Base-by-base conservation (phyloP, 2,113 vertebrate genomes). In the Nothobranchius furzeri region DNA sequence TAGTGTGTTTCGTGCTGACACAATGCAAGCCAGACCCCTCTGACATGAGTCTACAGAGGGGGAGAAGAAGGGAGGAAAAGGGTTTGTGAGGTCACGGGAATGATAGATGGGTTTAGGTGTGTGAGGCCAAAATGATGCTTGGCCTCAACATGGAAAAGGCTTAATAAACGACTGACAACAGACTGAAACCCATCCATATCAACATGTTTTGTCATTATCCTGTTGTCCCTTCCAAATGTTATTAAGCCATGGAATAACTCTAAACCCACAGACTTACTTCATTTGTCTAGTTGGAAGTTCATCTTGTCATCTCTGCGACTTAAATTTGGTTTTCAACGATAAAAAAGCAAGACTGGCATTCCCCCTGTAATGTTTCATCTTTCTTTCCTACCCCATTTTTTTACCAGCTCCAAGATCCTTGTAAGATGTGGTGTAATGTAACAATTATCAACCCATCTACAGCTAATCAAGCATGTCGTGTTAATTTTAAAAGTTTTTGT, bases 391-490 rank as follows among this genome's bases (percentile, higher is more conserved):
- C 15, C 30, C 35, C 52, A 24, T 40, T 35, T 74, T 74, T 82
- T 83, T 52, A 82, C 65, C 68, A 25, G 24, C 12, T 73, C 65
- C 46, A 69, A 76, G 70, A 79, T 70, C 68, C 52, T 68, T 74
- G 78, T 58, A 75, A 65, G 56, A 72, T 68, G 83, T 85, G 79
- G 36, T 83, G 86, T 90, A 88, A 92, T 89, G 82, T 81, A 36
- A 68, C 84, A 91, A 86, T 91, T 89, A 89, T 84, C 79, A 84
- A 62, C 75, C 78, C 71, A 78, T 90, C 82, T 76, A 70, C 54
- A 43, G 73, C 79, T 85, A 91, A 92, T 91, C 89, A 87, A 80
- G 84, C 73, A 74, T 79, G 60, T 63, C 70, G 68, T 72, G 54
- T 78, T 79, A 72, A 74, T 89, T 87, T 82, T 85, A 68, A 60